Evolutionary conservation across 2,888 invertebrate genomes (phyloP).

Genomic region (Standfussiana lucernea): DNA sequence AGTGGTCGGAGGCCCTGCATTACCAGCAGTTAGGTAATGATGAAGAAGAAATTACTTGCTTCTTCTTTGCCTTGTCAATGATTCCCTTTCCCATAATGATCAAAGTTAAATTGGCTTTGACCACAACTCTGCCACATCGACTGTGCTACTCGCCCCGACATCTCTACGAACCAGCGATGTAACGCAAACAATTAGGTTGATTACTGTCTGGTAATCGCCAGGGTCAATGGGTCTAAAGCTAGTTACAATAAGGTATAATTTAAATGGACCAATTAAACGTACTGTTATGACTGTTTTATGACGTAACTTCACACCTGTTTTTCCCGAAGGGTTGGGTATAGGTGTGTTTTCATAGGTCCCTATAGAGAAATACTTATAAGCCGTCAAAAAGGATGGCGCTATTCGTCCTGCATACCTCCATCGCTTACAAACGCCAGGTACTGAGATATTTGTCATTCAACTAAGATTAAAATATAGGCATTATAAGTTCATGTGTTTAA

Average conservation of each 20-base stretch:
- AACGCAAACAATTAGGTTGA: constrained; percentile 42
- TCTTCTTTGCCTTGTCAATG: background rate
- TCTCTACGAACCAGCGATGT: constrained; percentile 25
- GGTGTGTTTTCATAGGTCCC: constrained; percentile 32
- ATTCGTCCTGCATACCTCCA: background rate
- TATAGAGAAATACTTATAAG: background rate
- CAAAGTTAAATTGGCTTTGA: background rate
- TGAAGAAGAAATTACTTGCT: background rate
- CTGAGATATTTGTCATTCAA: background rate
- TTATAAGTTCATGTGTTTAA: background rate
- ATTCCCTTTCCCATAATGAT: background rate
- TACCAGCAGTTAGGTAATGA: background rate
- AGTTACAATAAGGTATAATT: constrained; percentile 13
- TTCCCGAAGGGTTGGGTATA: constrained; percentile 15
- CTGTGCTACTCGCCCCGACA: background rate
- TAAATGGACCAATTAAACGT: constrained; percentile 39
- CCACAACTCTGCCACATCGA: background rate
- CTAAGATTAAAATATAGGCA: background rate
- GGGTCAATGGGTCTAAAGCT: constrained; percentile 8
- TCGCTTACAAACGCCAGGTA: background rate
- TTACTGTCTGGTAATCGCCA: background rate
- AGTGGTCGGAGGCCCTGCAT: background rate
- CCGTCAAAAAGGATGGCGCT: background rate
- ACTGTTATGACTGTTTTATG: constrained; percentile 24
- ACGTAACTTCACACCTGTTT: constrained; percentile 12